Percentiles rank a stretch among this genome's conserved stretches.
phyloP scores from a whole-genome alignment of 1,140 invertebrate genomes.

The Lanistes nyassanus region DNA sequence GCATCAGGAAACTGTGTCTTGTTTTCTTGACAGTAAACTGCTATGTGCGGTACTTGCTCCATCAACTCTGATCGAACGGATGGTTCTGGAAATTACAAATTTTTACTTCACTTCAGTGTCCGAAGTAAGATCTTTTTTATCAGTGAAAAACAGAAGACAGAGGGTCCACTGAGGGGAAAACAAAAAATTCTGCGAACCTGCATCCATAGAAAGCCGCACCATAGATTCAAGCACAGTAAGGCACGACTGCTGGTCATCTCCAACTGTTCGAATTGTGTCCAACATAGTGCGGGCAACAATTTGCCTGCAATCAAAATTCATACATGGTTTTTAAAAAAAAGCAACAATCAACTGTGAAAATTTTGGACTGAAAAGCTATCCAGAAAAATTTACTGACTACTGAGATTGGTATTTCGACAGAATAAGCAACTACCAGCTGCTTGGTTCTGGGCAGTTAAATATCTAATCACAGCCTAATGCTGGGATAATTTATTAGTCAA shows the following conservation, averaged over 20 bases:
- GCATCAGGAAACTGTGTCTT: constrained; percentile 65
- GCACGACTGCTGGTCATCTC: constrained; percentile 61
- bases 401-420: no score
- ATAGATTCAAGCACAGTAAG: constrained; percentile 65
- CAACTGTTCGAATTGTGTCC: constrained; percentile 66
- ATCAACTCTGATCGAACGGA: constrained; percentile 73
- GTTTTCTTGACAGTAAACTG: constrained; percentile 72
- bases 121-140: background rate
- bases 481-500: no score
- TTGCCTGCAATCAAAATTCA: constrained; percentile 65
- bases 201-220: constrained; percentile 66
- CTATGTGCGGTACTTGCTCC: constrained; percentile 75
- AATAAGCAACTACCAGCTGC: no score
- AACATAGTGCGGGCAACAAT: constrained; percentile 68
- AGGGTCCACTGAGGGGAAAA: background rate
- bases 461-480: no score
- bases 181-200: constrained; percentile 52
- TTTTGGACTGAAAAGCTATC: no score
- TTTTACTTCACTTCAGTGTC: no score
- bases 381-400: no score
- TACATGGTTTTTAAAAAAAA: no score
- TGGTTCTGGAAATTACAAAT: constrained; percentile 68
- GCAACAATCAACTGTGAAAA: no score
- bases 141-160: background rate
- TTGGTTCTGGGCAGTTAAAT: no score